A percentile compares a stretch with the other conserved stretches of the same genome.
phyloP scores from a whole-genome alignment of 2,797 vertebrate species.

The Eurystomus glaucurus region DNA sequence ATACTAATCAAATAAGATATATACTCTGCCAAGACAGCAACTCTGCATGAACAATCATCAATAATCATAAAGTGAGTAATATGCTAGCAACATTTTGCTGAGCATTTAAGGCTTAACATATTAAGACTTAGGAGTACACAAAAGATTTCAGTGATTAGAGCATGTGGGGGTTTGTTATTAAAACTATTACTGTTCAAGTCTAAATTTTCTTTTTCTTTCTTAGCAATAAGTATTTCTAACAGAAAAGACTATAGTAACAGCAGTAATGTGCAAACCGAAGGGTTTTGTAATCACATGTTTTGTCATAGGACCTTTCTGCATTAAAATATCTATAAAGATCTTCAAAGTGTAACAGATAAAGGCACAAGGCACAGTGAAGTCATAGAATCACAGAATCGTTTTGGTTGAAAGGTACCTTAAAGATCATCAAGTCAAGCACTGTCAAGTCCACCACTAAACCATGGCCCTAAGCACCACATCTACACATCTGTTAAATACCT shows the following conservation, averaged over 20 bases:
- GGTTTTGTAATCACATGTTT: not conserved
- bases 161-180: not conserved
- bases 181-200: not conserved
- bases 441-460: not conserved
- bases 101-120: not conserved
- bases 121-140: not conserved
- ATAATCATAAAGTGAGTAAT: slow-evolving; percentile 8
- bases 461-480: not conserved
- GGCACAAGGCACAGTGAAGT: not conserved
- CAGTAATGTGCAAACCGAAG: not conserved
- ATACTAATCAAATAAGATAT: not conserved
- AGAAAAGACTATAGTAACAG: not conserved
- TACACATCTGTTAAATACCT: not conserved
- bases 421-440: not conserved
- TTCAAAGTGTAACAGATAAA: not conserved
- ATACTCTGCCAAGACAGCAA: not conserved
- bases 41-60: slow-evolving; percentile 5
- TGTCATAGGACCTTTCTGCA: not conserved
- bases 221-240: not conserved
- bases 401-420: not conserved
- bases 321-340: not conserved
- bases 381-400: not conserved
- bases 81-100: not conserved
- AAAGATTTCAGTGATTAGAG: not conserved
- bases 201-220: not conserved